Percentiles rank a stretch among this genome's conserved stretches.
These are phyloP conservation scores for Leptopilina myrica DNA, from an alignment of 2,888 invertebrate genomes.

Conservation along the genomic window DNA sequence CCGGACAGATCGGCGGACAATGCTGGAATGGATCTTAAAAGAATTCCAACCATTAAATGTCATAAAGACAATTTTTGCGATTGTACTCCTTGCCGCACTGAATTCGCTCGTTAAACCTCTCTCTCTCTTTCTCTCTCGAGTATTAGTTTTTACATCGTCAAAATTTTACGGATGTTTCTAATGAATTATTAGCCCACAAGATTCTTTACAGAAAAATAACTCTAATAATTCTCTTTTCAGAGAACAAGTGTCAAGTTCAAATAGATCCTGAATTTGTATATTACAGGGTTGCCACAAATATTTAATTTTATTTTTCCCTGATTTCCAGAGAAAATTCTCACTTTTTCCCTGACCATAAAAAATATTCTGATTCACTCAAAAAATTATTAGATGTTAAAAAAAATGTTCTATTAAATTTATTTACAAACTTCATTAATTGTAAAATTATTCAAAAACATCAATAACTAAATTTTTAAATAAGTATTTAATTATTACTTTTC, in stretches of 20 bases:
- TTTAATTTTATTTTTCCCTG: too few species aligned
- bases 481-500: too few species aligned
- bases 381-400: too few species aligned
- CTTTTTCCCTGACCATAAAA: too few species aligned
- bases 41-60: slow-evolving; percentile 73
- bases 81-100: slow-evolving; percentile 63
- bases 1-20: slow-evolving; percentile 63
- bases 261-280: too few species aligned
- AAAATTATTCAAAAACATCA: too few species aligned
- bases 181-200: slow-evolving; percentile 67
- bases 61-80: slow-evolving; percentile 74
- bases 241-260: background rate
- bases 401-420: too few species aligned
- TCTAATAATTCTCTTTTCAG: background rate
- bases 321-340: too few species aligned
- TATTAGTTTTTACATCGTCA: slow-evolving; percentile 64
- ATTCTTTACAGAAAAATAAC: background rate
- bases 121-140: background rate
- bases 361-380: too few species aligned
- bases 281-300: too few species aligned
- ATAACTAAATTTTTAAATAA: too few species aligned
- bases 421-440: too few species aligned
- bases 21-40: slow-evolving; percentile 60
- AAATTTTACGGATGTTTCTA: slow-evolving; percentile 65
- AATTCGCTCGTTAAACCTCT: slow-evolving; percentile 55